Conservation (phyloP, 64 coral and sea anemone genomes). For the Dendronephthya gigantea region DNA sequence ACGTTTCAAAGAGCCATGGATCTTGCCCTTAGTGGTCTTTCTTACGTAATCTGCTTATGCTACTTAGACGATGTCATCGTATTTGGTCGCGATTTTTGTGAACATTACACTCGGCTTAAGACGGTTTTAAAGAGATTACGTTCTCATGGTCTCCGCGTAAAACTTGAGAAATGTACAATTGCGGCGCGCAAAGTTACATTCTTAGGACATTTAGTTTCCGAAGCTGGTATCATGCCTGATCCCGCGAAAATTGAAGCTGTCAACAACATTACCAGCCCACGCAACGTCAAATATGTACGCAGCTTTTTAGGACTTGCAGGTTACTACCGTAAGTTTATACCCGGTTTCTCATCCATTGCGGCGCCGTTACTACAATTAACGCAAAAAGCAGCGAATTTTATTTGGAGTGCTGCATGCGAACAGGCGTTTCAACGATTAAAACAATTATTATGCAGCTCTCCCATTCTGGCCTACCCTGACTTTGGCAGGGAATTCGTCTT, state of each 20-base stretch:
- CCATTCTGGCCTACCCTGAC: conserved; percentile 12
- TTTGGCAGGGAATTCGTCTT: conserved; percentile 16
- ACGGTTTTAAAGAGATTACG: conserved; percentile 17
- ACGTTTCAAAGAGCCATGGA: conserved; percentile 31
- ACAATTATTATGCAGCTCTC: neutral
- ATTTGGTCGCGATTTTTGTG: neutral
- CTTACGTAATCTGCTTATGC: neutral
- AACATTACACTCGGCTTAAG: neutral
- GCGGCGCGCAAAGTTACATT: neutral
- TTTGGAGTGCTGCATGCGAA: neutral
- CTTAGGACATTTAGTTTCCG: conserved; percentile 24
- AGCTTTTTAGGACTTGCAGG: conserved; percentile 19
- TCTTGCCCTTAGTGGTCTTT: neutral
- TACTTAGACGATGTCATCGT: conserved; percentile 22
- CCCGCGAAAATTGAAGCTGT: conserved; percentile 12
- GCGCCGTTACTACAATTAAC: conserved; percentile 6
- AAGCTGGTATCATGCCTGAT: conserved; percentile 4
- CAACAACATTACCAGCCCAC: neutral
- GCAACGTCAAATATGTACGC: conserved; percentile 14
- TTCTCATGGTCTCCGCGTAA: neutral
- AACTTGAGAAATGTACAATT: conserved; percentile 9
- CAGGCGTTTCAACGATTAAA: conserved; percentile 3
- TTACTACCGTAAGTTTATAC: conserved; percentile 19
- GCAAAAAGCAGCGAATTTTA: neutral
- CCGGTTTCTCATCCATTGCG: neutral